Base-by-base conservation (phyloP, 2,797 vertebrate species). In the Chelon auratus region DNA sequence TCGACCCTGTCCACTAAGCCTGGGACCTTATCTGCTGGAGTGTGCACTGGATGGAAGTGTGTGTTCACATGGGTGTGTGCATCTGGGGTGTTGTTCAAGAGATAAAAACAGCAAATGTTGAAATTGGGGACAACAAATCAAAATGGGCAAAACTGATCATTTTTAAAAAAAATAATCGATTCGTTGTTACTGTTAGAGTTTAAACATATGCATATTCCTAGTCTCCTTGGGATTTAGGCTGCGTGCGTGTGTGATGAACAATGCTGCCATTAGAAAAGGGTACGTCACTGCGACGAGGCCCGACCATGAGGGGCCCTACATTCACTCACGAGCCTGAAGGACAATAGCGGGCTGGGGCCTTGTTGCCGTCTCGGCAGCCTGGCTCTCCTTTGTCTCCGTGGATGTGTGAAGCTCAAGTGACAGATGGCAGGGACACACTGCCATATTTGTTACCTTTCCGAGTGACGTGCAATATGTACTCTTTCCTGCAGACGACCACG, bases 381-480 rank as follows among this genome's bases (percentile, higher is more conserved):
- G 85, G 87, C 79, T 83, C 71, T 81, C 76, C 80, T 95, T 96
- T 95, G 94, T 96, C 91, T 92, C 80, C 0, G 80, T 80, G 36
- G 85, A 83, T 65, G 89, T 92, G 91, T 92, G 83, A 90, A 77
- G 91, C 87, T 84, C 80, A 87, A 81, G 93, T 95, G 95, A 96
- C 96, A 97, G 96, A 97, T 97, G 96, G 96, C 92, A 89, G 92
- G 84, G 93, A 93, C 92, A 92, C 93, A 93, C 93, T 94, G 95
- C 92, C 90, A 91, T 95, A 95, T 96, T 95, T 95, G 95, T 94
- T 96, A 96, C 96, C 95, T 96, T 96, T 95, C 92, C 83, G 86
- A 92, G 89, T 95, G 95, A 96, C 94, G 93, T 95, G 93, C 95
- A 95, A 95, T 93, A 95, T 96, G 95, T 95, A 94, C 94, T 82